A percentile compares a stretch with the other conserved stretches of the same genome.
Evolutionary conservation across 2,888 invertebrate species (phyloP).

Genomic region (Drymonia ruficornis): DNA sequence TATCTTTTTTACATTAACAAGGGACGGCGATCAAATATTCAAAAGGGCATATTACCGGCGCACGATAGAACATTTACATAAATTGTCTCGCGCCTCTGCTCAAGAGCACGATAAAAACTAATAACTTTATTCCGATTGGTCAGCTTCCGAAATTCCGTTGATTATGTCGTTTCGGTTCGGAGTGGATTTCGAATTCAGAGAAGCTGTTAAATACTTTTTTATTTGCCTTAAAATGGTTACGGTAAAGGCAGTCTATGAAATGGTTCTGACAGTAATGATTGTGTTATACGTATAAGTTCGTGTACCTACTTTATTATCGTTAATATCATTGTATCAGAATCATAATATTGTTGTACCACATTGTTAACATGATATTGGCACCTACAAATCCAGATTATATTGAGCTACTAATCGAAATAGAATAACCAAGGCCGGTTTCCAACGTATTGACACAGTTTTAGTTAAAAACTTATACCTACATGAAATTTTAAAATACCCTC

Average conservation of each 20-base stretch:
- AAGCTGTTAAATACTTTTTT: constrained; percentile 44
- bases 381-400: no score
- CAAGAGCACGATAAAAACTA: constrained; percentile 41
- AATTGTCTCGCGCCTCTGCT: constrained; percentile 48
- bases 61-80: constrained; percentile 51
- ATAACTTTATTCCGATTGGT: constrained; percentile 40
- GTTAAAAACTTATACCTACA: no score
- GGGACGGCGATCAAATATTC: constrained; percentile 17
- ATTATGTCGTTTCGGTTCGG: constrained; percentile 47
- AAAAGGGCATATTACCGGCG: constrained; percentile 35
- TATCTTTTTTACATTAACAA: constrained; percentile 12
- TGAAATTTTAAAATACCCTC: no score
- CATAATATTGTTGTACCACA: no score
- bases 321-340: no score
- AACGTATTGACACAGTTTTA: no score
- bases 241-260: constrained; percentile 12
- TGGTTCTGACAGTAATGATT: constrained; percentile 8
- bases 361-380: no score
- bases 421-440: no score
- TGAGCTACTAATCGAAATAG: no score
- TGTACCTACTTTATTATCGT: no score
- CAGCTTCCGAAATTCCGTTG: constrained; percentile 57
- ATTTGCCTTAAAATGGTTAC: constrained; percentile 25
- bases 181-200: constrained; percentile 29
- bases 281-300: no score